phyloP scores from a whole-genome alignment of 2,888 invertebrate species.

The Prosapia bicincta region DNA sequence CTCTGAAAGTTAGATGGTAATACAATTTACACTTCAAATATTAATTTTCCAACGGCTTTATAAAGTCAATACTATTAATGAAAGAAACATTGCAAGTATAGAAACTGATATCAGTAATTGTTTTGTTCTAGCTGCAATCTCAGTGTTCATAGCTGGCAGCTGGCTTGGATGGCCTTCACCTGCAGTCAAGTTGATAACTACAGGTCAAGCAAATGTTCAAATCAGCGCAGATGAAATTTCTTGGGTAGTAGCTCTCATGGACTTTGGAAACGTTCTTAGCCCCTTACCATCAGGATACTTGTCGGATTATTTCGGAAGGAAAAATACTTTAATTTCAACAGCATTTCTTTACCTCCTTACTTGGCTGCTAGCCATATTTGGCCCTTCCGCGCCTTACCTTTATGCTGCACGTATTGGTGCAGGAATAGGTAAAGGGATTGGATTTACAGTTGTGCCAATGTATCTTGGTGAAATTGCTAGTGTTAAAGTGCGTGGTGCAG shows the following conservation, averaged over 20 bases:
- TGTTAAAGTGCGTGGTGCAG: conserved; percentile 38
- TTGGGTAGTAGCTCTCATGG: conserved; percentile 40
- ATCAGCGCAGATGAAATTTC: conserved; percentile 31
- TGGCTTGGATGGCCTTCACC: conserved; percentile 40
- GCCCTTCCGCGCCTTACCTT: conserved; percentile 39
- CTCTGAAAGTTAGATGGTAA: too few relatives aligned
- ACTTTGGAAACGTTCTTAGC: conserved; percentile 40
- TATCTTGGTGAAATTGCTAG: conserved; percentile 40
- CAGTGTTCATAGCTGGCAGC: conserved; percentile 35
- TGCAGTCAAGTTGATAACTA: conserved; percentile 32
- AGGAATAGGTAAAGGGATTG: conserved; percentile 39
- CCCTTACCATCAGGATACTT: conserved; percentile 39
- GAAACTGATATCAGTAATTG: too few relatives aligned
- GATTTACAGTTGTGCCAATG: conserved; percentile 40
- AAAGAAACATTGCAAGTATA: too few relatives aligned
- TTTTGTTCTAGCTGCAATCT: conserved; percentile 31
- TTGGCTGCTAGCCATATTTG: conserved; percentile 44
- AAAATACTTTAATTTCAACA: conserved; percentile 40
- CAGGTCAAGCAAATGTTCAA: conserved; percentile 27
- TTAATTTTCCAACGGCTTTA: too few relatives aligned
- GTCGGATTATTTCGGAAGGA: conserved; percentile 38
- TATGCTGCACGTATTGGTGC: conserved; percentile 36
- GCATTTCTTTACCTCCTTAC: conserved; percentile 45
- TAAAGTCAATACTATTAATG: too few relatives aligned
- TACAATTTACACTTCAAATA: too few relatives aligned